Percentiles rank a stretch among this genome's conserved stretches.
phyloP scores from a whole-genome alignment of 2,797 vertebrate genomes.

The Anguilla obscura region DNA sequence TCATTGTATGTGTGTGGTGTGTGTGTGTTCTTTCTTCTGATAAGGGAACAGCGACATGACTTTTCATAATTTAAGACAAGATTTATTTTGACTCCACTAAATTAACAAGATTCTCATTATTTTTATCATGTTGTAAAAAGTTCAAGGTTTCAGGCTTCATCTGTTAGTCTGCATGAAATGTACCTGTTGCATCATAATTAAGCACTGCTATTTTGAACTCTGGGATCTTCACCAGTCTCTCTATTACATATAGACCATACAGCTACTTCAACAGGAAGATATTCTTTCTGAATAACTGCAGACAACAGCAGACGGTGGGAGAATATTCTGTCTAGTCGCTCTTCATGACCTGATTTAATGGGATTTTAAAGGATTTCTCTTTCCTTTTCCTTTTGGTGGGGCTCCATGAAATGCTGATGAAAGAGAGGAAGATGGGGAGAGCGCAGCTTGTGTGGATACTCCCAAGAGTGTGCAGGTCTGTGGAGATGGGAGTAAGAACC shows the following conservation, averaged over 20 bases:
- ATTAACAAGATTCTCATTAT: not conserved
- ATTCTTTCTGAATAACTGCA: not conserved
- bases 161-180: not conserved
- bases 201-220: not conserved
- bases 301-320: not conserved
- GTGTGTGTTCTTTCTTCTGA: not conserved
- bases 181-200: not conserved
- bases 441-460: not conserved
- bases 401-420: not conserved
- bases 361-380: not conserved
- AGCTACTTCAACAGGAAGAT: not conserved
- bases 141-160: not conserved
- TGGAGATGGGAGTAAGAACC: not conserved
- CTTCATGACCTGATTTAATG: constrained; percentile 19
- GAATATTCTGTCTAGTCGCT: constrained; percentile 12
- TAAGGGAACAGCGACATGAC: not conserved
- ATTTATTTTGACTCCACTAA: not conserved
- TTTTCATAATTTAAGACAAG: not conserved
- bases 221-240: not conserved
- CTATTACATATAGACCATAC: not conserved
- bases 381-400: not conserved
- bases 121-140: not conserved
- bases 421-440: not conserved
- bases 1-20: not conserved
- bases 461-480: constrained; percentile 6